Evolutionary conservation across 2,888 invertebrate genomes (phyloP).

Genomic region (Dusona sp.): DNA sequence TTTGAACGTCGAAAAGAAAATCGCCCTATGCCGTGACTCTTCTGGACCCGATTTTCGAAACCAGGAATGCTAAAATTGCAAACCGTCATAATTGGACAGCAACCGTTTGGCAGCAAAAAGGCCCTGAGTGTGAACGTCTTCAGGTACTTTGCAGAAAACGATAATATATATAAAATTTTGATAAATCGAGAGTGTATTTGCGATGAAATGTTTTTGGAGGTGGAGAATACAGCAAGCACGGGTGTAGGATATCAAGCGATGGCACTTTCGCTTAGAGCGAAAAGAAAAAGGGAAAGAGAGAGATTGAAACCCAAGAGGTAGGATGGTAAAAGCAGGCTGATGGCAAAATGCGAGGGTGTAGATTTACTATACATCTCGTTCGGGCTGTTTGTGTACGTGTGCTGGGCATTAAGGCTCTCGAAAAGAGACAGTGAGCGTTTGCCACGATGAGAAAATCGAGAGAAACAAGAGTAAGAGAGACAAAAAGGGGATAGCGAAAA

Average conservation of each 20-base stretch:
- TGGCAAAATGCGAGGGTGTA: conserved; percentile 65
- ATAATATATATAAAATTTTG: conserved; percentile 16
- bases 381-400: conserved; percentile 50
- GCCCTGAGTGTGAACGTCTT: not conserved
- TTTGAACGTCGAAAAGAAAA: not conserved
- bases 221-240: conserved; percentile 35
- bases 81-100: not conserved
- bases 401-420: conserved; percentile 56
- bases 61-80: not conserved
- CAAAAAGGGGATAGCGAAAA: conserved; percentile 25
- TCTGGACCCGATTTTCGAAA: not conserved
- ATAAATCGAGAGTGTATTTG: conserved; percentile 37
- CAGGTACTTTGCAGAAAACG: conserved; percentile 8
- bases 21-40: not conserved
- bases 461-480: conserved; percentile 63
- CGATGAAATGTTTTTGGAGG: conserved; percentile 50
- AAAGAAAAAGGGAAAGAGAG: not conserved
- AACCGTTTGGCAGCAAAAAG: not conserved
- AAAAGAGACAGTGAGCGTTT: conserved; percentile 34
- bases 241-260: conserved; percentile 62
- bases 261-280: conserved; percentile 47
- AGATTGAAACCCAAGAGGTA: conserved; percentile 63
- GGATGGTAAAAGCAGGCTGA: conserved; percentile 66
- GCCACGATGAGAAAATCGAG: conserved; percentile 61
- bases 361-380: conserved; percentile 60